Evolutionary conservation across 2,888 invertebrate genomes (phyloP), one percentile per base, ranked within the genome.

Genomic region (Cephonodes hylas): DNA sequence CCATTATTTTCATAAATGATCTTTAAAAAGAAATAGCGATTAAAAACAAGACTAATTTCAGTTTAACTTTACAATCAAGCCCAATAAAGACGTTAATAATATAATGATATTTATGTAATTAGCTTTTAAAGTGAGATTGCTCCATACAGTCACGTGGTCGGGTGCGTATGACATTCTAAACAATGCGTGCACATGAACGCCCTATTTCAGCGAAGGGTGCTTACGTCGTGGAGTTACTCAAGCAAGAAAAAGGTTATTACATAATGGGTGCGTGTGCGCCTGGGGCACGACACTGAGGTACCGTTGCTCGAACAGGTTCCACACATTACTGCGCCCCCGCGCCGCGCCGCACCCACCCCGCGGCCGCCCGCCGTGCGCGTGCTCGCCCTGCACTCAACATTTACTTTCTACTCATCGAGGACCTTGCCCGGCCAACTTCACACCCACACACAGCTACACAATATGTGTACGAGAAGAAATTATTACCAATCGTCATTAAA

Each of bases 331-430:
- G 65, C 67, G 62, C 68, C 70, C 63, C 68, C 73, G 65, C 64
- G 62, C 70, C 70, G 67, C 73, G 70, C 70, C 64, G 68, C 70
- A 68, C 13, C 69, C 70, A 66, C 66, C 69, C 64, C 72, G 68
- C 68, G 46, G 62, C 63, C 48, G 8, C 15, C 66, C 60, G 65
- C 68, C 70, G 73, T 72, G 79, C 83, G 82, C 82, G 80, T 79
- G 77, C 77, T 73, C 74, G 71, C 75, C 78, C 73, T 76, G 79
- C 80, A 82, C 82, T 78, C 79, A 80, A 81, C 87, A 87, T 89
- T 92, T 92, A 92, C 91, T 92, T 91, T 92, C 91, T 91, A 90
- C 83, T 80, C 81, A 87, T 84, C 88, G 88, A 90, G 91, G 90
- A 90, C 85, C 82, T 85, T 87, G 80, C 85, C 79, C 31, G 53